Base-by-base conservation (phyloP, 2,797 vertebrate genomes). In the Dallia pectoralis region DNA sequence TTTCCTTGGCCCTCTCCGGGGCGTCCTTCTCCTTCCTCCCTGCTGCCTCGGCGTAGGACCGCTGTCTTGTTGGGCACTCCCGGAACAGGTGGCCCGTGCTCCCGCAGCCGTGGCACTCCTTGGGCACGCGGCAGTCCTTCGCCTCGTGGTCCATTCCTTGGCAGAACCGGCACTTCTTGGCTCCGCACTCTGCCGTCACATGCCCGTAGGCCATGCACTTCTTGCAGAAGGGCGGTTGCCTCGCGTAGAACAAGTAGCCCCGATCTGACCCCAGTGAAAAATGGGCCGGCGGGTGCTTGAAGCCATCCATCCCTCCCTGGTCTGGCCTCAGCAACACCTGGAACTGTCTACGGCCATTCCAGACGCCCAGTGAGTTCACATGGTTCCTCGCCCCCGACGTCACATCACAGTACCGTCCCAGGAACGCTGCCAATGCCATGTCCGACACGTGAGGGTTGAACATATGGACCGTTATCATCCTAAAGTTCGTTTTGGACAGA, bases 361-460 rank as follows among this genome's bases (percentile, higher is more conserved):
- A 33, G 12, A 29, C 2, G 0, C 49, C 48, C 25, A 70, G 16
- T 0, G 19, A 4, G 29, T 70, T 48, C 27, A 5, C 2, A 0
- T 56, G 27, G 0, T 27, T 7, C 4, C 25, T 4, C 18, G 49
- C 27, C 8, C 27, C 7, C 29, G 49, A 9, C 2, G 22, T 40
- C 1, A 68, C 36, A 7, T 22, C 16, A 16, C 67, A 8, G 7
- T 68, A 14, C 8, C 40, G 0, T 15, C n/a, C 22, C 67, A 40
- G 11, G n/a, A 2, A 0, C 1, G 3, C 11, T 0, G 19, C 49
- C 1, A 3, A 11, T 14, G n/a, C 25, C 27, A 3, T 0, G 12
- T 56, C 25, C 27, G 27, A 5, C n/a, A n/a, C n/a, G n/a, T n/a
- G n/a, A n/a, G n/a, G n/a, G n/a, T n/a, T n/a, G n/a, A 0, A 59